A percentile compares a stretch with the other conserved stretches of the same genome.
These are phyloP conservation scores for Anodontia alba DNA, from an alignment of 2,888 invertebrate species.

Conservation along the genomic window DNA sequence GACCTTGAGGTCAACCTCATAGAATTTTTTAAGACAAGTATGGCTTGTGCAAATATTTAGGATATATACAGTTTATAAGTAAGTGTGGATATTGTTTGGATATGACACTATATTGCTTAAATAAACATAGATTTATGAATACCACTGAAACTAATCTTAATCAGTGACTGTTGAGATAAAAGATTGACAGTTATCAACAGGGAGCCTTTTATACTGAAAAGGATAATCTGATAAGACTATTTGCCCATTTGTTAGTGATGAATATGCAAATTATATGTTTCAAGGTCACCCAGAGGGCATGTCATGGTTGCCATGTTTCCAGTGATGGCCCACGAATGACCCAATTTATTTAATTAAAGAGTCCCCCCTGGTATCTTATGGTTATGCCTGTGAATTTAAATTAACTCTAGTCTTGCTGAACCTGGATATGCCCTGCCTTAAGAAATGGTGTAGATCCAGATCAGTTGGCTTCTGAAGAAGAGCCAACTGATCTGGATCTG, in stretches of 20 bases:
- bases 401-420: background rate
- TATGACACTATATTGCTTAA: background rate
- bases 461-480: too few relatives aligned
- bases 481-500: too few relatives aligned
- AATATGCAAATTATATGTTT: background rate
- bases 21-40: too few relatives aligned
- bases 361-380: background rate
- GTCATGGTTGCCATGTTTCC: background rate
- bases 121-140: constrained; percentile 1
- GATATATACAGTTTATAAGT: too few relatives aligned
- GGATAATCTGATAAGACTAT: background rate
- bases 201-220: background rate
- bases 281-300: background rate
- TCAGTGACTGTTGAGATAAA: constrained; percentile 6
- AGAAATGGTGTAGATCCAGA: too few relatives aligned
- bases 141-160: constrained; percentile 6
- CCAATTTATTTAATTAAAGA: background rate
- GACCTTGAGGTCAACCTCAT: too few relatives aligned
- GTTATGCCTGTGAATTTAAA: background rate
- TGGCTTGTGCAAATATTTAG: too few relatives aligned
- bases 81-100: background rate
- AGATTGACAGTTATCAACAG: background rate
- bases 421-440: too few relatives aligned
- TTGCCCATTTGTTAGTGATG: background rate
- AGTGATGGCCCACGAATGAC: background rate